Evolutionary conservation across 2,797 vertebrate species (phyloP), one percentile per base, ranked within the genome.

Genomic region (Eutrigla gurnardus): DNA sequence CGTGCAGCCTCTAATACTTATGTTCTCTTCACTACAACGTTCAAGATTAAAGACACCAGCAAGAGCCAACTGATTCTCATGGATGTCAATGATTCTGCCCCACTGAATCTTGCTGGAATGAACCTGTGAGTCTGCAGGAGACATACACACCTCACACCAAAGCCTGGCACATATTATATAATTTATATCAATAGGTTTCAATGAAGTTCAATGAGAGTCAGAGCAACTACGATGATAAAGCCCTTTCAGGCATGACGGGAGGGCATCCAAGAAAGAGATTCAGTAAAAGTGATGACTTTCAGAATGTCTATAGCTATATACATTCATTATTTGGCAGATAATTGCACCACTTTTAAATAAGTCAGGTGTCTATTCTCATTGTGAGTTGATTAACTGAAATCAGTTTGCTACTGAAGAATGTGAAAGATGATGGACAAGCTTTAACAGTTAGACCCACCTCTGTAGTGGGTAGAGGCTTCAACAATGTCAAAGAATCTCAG

Each of bases 91-190:
- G 12, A 60, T 14, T 60, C 37, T 42, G 57, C 6, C 37, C 17
- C 9, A 15, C n/a, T 49, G 7, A 49, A 8, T 49, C 46, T n/a
- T n/a, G 46, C 46, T 49, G 8, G 46, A 49, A 49, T 49, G 17
- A 40, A 60, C 13, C 39, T 32, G 18, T 59, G n/a, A 59, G 57
- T 43, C 18, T 60, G 58, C 40, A 60, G 58, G 39, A 43, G 14
- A 37, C 35, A n/a, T 57, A 17, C 54, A 37, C 9, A 57, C 18
- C 7, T 33, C 7, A 9, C 42, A 33, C 25, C 40, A 61, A 61
- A 40, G n/a, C 25, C 37, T 18, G 40, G 13, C 59, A 61, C 7
- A 15, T 42, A 43, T 60, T 43, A 5, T 18, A 17, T 14, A 57
- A 17, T 57, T 25, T 1, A 9, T 14, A 57, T 10, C 35, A 37